Percentiles rank a stretch among this genome's conserved stretches.
Conservation (phyloP, 2,888 invertebrate species). For the Clunio marinus region DNA sequence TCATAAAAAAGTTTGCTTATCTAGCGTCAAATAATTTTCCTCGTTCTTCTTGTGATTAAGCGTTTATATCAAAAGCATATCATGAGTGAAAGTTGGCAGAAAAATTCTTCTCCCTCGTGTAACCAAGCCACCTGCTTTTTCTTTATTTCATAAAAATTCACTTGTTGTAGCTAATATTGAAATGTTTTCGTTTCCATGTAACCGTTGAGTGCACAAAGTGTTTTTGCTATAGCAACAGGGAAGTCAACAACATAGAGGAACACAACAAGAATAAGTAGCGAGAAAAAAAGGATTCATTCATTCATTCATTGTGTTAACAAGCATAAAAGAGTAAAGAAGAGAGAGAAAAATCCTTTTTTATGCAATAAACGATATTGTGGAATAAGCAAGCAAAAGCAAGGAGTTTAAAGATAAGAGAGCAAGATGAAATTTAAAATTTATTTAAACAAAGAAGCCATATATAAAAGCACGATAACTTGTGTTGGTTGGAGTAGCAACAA, state of each 20-base stretch:
- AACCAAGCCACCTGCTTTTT: too few species aligned
- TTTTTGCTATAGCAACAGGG: slow-evolving; percentile 27
- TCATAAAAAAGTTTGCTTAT: too few species aligned
- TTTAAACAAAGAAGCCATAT: slow-evolving; percentile 68
- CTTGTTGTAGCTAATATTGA: slow-evolving; percentile 19
- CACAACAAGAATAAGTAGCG: neutral
- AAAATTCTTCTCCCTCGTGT: too few species aligned
- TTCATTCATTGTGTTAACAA: slow-evolving; percentile 5
- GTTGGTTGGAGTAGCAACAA: slow-evolving; percentile 92
- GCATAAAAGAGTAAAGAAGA: neutral
- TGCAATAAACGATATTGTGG: slow-evolving; percentile 29
- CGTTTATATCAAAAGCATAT: too few species aligned
- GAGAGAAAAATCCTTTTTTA: neutral
- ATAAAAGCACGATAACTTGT: slow-evolving; percentile 77
- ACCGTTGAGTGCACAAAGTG: slow-evolving; percentile 11
- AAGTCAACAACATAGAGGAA: slow-evolving; percentile 32
- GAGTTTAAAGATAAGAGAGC: neutral
- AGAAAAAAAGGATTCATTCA: neutral
- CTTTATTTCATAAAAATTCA: neutral
- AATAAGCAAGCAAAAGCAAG: neutral
- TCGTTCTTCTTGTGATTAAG: too few species aligned
- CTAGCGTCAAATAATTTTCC: too few species aligned
- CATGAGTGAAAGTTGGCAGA: too few species aligned
- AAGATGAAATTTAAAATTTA: slow-evolving; percentile 79
- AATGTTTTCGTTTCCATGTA: slow-evolving; percentile 26